Evolutionary conservation across 1,140 invertebrate species (phyloP), one percentile per base, ranked within the genome.

Genomic region (Pygmarrhopalites habei): DNA sequence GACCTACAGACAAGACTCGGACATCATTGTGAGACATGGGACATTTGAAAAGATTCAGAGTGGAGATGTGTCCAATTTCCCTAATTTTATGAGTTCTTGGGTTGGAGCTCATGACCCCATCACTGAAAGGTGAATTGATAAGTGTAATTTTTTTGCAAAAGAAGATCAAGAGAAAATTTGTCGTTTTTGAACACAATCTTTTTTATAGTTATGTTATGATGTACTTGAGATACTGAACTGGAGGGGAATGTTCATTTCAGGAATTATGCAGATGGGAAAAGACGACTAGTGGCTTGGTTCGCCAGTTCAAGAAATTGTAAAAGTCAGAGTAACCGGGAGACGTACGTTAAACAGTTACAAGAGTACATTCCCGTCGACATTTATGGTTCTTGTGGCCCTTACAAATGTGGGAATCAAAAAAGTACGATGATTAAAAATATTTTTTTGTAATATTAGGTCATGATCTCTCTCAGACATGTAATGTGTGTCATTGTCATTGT

Each of bases 21-120:
- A 79, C 47, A 75, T 82, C 30, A 76, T 79, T 2, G 74, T 80
- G 1, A 78, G 79, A 15, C 82, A 82, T 67, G 79, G 77, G 60
- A 78, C 76, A 65, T 82, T 74, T 67, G 68, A 75, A 14, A 43
- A 43, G 52, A 43, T 66, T 28, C 26, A 35, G 21, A 32, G 32
- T 1, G 32, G 15, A 35, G 15, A 35, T 7, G 15, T 15, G 14
- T 28, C 43, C 14, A 23, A 41, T 52, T 47, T 59, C 26, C 43
- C 65, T 17, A 43, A 51, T 30, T 70, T 44, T 44, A 43, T 64
- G 26, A 49, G 60, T 19, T 61, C 56, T 59, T 69, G 67, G 69
- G 44, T 68, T 19, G 58, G 62, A 7, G 61, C 69, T 41, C 59
- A 59, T 49, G 67, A 71, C 19, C 2, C 17, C 28, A 57, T 60